Conservation (phyloP, 2,113 vertebrate genomes). For the Trogon surrucura region DNA sequence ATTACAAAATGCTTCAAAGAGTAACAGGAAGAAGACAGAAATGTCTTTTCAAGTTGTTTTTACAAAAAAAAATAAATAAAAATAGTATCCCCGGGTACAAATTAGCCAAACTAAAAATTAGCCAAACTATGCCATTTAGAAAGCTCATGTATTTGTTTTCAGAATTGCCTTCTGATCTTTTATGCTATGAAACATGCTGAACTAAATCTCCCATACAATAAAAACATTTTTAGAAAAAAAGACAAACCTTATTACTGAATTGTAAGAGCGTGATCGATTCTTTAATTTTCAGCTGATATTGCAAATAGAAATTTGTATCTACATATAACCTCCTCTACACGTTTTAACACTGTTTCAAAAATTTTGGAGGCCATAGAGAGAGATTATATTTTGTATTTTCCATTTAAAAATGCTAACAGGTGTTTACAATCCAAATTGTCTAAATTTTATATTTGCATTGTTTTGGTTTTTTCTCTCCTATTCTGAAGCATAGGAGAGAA, state of each 20-base stretch:
- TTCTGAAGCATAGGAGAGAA: neutral
- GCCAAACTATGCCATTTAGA: neutral
- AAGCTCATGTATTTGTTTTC: neutral
- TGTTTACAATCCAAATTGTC: neutral
- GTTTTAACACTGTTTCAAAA: neutral
- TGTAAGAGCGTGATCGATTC: neutral
- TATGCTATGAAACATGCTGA: neutral
- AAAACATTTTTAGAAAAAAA: neutral
- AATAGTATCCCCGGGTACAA: neutral
- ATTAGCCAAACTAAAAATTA: neutral
- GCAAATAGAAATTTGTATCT: neutral
- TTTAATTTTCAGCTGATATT: neutral
- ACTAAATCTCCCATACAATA: neutral
- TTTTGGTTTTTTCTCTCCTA: neutral
- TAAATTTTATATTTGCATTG: neutral
- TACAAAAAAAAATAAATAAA: neutral
- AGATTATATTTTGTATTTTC: neutral
- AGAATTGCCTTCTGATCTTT: neutral
- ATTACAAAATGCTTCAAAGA: neutral
- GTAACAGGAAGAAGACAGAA: neutral
- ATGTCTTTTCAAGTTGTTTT: neutral
- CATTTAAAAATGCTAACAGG: neutral
- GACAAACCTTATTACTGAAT: fast-evolving
- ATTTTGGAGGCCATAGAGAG: fast-evolving
- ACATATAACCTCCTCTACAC: neutral